These are phyloP conservation scores for Athripsodes cinereus DNA, from an alignment of 2,888 invertebrate genomes.

Conservation along the genomic window DNA sequence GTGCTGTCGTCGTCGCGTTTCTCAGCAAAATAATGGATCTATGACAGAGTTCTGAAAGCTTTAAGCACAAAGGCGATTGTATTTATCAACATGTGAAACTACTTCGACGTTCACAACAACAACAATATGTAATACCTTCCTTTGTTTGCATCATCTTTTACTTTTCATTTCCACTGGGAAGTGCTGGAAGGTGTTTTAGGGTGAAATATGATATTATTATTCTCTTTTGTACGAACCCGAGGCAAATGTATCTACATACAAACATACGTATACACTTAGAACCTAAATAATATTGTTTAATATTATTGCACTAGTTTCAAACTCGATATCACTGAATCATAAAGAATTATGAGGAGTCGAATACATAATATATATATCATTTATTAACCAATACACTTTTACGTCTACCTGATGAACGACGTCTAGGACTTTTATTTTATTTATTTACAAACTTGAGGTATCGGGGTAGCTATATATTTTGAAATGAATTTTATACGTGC, in stretches of 20 bases:
- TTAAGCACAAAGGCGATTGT: slow-evolving; percentile 1
- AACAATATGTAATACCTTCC: neutral
- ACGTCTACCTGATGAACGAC: too few species aligned
- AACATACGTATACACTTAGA: neutral
- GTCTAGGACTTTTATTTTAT: too few species aligned
- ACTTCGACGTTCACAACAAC: neutral
- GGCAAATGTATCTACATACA: neutral
- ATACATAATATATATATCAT: too few species aligned
- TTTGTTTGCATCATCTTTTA: slow-evolving; percentile 1
- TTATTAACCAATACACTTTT: too few species aligned
- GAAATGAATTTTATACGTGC: too few species aligned
- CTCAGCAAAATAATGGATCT: too few species aligned
- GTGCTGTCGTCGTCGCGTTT: too few species aligned
- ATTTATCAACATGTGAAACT: neutral
- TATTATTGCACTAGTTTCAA: too few species aligned
- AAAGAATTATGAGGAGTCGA: too few species aligned
- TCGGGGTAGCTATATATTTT: too few species aligned
- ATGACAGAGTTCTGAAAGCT: neutral
- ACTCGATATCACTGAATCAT: too few species aligned
- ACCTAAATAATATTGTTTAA: neutral
- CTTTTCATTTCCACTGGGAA: slow-evolving; percentile 2
- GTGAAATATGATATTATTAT: neutral
- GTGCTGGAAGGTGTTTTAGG: slow-evolving; percentile 1
- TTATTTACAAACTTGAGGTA: too few species aligned
- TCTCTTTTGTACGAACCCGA: neutral